A percentile compares a stretch with the other conserved stretches of the same genome.
phyloP scores from a whole-genome alignment of 2,113 vertebrate genomes.

The Pseudopipra pipra region DNA sequence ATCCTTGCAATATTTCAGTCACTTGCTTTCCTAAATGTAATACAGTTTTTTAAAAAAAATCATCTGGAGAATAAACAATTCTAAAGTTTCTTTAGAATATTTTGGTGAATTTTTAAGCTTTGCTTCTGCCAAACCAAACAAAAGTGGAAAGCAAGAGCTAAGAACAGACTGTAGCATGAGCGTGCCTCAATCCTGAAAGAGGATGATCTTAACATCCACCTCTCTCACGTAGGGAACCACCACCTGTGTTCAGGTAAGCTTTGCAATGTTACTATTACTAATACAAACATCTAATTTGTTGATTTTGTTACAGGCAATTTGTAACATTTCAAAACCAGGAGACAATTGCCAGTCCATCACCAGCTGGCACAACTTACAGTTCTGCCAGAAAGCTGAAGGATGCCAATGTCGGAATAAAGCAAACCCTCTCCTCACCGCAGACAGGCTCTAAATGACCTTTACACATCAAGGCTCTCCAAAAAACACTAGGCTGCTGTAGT shows the following conservation, averaged over 20 bases:
- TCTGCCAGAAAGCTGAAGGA: neutral
- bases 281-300: neutral
- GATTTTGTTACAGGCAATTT: neutral
- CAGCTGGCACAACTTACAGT: neutral
- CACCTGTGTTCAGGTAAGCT: neutral
- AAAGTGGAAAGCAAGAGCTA: neutral
- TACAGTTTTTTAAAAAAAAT: neutral
- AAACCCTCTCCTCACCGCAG: neutral
- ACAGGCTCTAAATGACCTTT: neutral
- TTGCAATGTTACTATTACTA: neutral
- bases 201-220: neutral
- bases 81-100: neutral
- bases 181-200: accelerated
- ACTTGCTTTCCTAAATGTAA: neutral
- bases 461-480: neutral
- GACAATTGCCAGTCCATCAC: neutral
- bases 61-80: neutral
- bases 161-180: neutral
- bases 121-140: neutral
- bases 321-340: neutral
- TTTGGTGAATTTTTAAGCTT: neutral
- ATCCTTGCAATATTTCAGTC: neutral
- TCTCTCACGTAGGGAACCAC: accelerated
- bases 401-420: neutral
- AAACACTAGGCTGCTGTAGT: neutral